Percentiles rank a stretch among this genome's conserved stretches.
Evolutionary conservation across 1,140 invertebrate species (phyloP).

Genomic region (Lepidurus couesii): DNA sequence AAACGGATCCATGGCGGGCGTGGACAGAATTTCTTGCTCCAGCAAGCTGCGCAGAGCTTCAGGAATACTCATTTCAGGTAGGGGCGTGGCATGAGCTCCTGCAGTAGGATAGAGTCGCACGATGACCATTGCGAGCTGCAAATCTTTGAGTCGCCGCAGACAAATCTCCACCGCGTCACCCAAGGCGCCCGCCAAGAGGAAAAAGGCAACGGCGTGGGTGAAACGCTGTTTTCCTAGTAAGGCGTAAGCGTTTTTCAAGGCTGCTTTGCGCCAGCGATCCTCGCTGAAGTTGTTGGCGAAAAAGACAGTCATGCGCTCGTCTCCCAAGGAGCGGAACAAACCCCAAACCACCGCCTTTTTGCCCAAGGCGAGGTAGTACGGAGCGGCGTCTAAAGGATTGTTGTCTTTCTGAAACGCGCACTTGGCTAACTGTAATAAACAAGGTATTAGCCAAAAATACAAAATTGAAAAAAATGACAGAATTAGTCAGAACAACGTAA

Average conservation of each 20-base stretch:
- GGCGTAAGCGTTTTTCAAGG: conserved; percentile 95
- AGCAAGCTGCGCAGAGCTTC: not conserved
- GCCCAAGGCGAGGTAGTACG: conserved; percentile 97
- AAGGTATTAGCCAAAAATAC: conserved; percentile 32
- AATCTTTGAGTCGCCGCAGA: conserved; percentile 85
- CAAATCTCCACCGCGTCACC: conserved; percentile 61
- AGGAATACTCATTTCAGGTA: conserved; percentile 49
- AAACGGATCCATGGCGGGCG: conserved; percentile 80
- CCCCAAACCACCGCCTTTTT: conserved; percentile 97
- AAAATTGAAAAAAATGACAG: too few relatives aligned
- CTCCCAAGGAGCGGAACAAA: conserved; percentile 75
- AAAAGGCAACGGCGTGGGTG: conserved; percentile 89
- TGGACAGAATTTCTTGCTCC: not conserved
- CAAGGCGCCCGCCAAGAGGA: conserved; percentile 85
- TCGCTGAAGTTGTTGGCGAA: conserved; percentile 91
- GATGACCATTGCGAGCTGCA: conserved; percentile 93
- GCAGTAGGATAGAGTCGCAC: conserved; percentile 82
- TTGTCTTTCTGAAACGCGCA: conserved; percentile 80
- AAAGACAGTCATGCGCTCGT: conserved; percentile 90
- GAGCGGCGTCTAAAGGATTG: conserved; percentile 93
- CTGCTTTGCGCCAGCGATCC: conserved; percentile 92
- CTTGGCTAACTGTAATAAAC: conserved; percentile 65
- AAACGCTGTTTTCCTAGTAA: conserved; percentile 92
- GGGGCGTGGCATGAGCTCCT: conserved; percentile 61
- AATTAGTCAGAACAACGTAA: too few relatives aligned